phyloP scores from a whole-genome alignment of 2,113 vertebrate species.

The Murina feae region DNA sequence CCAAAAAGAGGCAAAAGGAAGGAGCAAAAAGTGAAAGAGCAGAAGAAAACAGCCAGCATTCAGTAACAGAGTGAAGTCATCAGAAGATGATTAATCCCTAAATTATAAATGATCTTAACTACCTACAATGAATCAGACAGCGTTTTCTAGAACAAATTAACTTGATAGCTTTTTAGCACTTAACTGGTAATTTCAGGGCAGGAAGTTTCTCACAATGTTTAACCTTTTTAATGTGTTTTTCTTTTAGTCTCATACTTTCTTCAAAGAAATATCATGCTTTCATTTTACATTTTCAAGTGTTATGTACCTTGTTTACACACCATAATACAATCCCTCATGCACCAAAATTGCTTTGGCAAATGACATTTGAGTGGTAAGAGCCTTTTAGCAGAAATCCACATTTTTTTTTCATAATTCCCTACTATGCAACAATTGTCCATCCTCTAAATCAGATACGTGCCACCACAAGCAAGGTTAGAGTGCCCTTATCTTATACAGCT shows the following conservation, averaged over 20 bases:
- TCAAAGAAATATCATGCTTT: slow-evolving; percentile 37
- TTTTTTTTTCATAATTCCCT: neutral
- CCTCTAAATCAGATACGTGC: slow-evolving; percentile 32
- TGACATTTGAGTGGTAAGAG: slow-evolving; percentile 35
- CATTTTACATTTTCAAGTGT: slow-evolving; percentile 43
- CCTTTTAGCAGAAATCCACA: slow-evolving; percentile 40
- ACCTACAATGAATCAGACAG: neutral
- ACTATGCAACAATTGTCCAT: neutral
- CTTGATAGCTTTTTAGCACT: slow-evolving; percentile 15
- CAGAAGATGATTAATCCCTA: neutral
- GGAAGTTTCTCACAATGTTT: neutral
- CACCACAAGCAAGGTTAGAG: slow-evolving; percentile 33
- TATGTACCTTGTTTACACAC: neutral
- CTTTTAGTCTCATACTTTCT: neutral
- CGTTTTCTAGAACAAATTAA: neutral
- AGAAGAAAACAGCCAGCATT: neutral
- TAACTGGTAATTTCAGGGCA: slow-evolving; percentile 6
- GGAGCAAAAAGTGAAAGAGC: neutral
- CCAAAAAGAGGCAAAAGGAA: neutral
- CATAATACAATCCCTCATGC: neutral
- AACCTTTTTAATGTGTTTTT: slow-evolving; percentile 18
- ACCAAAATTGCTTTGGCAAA: slow-evolving; percentile 15
- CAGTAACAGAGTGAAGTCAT: neutral
- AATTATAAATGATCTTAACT: slow-evolving; percentile 32
- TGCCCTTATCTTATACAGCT: slow-evolving; percentile 31